Evolutionary conservation across 1,140 invertebrate genomes (phyloP), one percentile per base, ranked within the genome.

Genomic region (Epicauta chinensis): DNA sequence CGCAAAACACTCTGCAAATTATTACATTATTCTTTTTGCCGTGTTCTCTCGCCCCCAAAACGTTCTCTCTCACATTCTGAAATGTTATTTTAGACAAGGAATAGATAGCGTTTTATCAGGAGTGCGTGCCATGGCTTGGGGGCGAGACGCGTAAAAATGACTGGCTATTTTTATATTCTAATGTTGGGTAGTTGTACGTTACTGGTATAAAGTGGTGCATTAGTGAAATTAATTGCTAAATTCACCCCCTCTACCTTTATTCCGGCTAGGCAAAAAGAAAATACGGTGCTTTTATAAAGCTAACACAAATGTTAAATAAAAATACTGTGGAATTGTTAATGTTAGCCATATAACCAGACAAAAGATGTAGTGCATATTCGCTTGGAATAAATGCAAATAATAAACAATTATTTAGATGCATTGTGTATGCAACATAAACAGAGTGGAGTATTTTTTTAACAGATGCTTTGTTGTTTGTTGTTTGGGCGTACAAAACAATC

Each of bases 91-190:
- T 34, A 39, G 34, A n/a, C 29, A 35, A 40, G 40, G 40, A 53
- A 53, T 42, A 45, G 51, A 53, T 53, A 53, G 38, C 35, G 43
- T 45, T 53, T 45, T 40, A 53, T 53, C 51, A 45, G 46, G n/a
- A 53, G 37, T 40, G 35, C 51, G 36, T 39, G 42, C 40, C 43
- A 42, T 39, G 40, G 31, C 32, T 38, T 23, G 23, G 23, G 23
- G 23, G n/a, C n/a, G 41, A 37, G 51, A 53, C 51, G 36, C 40
- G 43, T 53, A 53, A 53, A 53, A 53, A 53, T 53, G 30, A 46
- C 51, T 45, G 30, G 36, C 42, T 45, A 53, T 53, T 53, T 53
- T 53, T 53, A 53, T 42, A 45, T 53, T 46, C 43, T 53, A 53
- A 53, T 53, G 42, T 45, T 32, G 41, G 23, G 51, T 39, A 31